Conservation (phyloP, 2,888 invertebrate species). For the Diogma glabrata region DNA sequence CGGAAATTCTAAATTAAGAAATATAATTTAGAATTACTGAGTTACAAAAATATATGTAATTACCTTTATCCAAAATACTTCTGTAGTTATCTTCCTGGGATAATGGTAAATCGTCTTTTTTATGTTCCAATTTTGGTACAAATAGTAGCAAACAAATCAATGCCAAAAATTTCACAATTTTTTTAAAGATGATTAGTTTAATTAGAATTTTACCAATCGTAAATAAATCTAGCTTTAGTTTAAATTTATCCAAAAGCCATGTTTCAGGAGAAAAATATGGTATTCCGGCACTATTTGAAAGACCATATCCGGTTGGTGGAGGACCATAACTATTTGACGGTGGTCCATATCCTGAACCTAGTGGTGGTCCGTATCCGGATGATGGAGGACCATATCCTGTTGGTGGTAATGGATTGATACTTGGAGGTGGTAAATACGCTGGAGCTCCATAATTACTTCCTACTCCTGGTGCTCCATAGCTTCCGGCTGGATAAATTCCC, state of each 20-base stretch:
- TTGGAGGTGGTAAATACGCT: too few species aligned
- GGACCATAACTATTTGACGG: constrained; percentile 36
- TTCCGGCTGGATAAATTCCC: too few species aligned
- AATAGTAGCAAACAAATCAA: constrained; percentile 63
- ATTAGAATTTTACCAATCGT: constrained; percentile 63
- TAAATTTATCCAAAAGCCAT: constrained; percentile 53
- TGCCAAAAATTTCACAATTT: constrained; percentile 68
- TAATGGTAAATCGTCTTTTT: constrained; percentile 21
- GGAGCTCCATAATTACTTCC: too few species aligned
- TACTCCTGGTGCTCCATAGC: too few species aligned
- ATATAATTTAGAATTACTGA: too few species aligned
- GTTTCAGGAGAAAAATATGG: constrained; percentile 26
- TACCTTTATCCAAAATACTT: constrained; percentile 14
- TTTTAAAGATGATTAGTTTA: constrained; percentile 68
- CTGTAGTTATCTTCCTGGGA: constrained; percentile 7
- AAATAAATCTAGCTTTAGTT: constrained; percentile 56
- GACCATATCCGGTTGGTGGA: constrained; percentile 25
- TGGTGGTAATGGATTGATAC: too few species aligned
- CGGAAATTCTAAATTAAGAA: too few species aligned
- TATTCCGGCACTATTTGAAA: constrained; percentile 50
- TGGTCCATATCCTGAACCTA: constrained; percentile 34
- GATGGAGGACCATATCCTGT: constrained; percentile 33
- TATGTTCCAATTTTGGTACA: constrained; percentile 51
- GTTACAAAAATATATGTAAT: too few species aligned
- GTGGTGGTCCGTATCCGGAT: constrained; percentile 38